Evolutionary conservation across 2,797 vertebrate genomes (phyloP).

Genomic region (Apodemus agrarius): DNA sequence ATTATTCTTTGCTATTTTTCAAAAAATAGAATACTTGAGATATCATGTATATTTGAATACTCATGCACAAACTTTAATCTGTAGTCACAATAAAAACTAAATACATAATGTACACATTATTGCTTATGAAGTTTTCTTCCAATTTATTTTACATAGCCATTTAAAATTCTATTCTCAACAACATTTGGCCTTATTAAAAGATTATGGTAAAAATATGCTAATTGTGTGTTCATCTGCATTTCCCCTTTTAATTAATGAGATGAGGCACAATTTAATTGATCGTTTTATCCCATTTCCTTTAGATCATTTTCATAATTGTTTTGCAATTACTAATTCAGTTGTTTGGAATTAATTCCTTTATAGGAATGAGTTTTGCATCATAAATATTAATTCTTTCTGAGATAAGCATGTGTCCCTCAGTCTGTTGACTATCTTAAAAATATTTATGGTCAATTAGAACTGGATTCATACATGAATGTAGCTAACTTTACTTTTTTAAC

Average conservation of each 20-base stretch:
- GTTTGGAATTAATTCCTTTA: conserved; percentile 22
- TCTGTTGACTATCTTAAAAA: conserved; percentile 7
- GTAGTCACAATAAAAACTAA: neutral
- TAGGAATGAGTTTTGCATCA: neutral
- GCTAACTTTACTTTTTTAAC: neutral
- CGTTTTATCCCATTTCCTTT: neutral
- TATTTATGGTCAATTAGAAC: neutral
- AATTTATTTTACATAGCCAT: neutral
- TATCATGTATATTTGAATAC: neutral
- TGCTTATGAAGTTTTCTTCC: neutral
- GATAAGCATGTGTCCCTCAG: conserved; percentile 1
- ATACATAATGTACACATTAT: neutral
- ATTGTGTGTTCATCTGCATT: conserved; percentile 4
- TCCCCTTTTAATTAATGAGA: conserved; percentile 44
- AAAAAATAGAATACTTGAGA: neutral
- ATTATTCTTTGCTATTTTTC: neutral
- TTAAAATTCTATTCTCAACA: neutral
- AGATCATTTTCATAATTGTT: neutral
- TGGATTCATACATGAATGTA: neutral
- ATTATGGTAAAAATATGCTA: conserved; percentile 38
- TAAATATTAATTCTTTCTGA: neutral
- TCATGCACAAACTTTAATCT: neutral
- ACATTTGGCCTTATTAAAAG: conserved; percentile 53
- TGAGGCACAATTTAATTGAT: neutral
- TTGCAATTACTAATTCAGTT: neutral